These are phyloP conservation scores for Sepiola atlantica DNA, from an alignment of 2,888 invertebrate genomes.

Conservation along the genomic window DNA sequence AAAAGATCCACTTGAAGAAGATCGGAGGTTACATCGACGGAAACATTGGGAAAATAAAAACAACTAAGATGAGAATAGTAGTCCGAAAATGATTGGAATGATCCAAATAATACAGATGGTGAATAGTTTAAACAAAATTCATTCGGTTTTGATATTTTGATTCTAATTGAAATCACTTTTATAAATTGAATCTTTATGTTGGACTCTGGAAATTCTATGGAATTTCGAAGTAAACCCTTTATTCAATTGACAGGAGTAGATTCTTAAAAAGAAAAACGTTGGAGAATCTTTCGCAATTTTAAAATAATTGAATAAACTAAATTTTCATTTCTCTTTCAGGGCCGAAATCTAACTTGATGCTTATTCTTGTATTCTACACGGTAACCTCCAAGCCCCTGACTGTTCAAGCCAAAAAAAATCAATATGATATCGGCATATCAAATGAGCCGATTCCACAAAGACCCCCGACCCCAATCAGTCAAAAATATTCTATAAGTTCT, in stretches of 20 bases:
- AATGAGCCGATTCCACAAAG: slow-evolving; percentile 10
- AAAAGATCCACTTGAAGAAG: too few species aligned
- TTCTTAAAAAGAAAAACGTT: neutral
- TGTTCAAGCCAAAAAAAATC: slow-evolving; percentile 39
- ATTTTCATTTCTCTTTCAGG: slow-evolving; percentile 40
- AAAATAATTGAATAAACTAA: neutral
- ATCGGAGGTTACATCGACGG: too few species aligned
- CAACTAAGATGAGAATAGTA: too few species aligned
- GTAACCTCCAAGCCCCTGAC: slow-evolving; percentile 42
- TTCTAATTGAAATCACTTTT: neutral
- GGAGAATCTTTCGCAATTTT: neutral
- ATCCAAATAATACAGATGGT: too few species aligned
- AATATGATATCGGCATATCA: slow-evolving; percentile 24
- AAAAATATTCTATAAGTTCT: neutral
- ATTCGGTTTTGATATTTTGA: neutral
- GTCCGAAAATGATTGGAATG: too few species aligned
- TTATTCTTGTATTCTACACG: slow-evolving; percentile 39
- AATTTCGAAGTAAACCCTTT: too few species aligned
- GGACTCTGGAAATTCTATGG: too few species aligned
- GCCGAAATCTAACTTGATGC: slow-evolving; percentile 42
- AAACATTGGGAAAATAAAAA: too few species aligned
- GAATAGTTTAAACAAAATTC: too few species aligned
- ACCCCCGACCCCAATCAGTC: neutral
- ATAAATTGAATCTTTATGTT: neutral
- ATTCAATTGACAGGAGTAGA: neutral